Evolutionary conservation across 2,797 vertebrate genomes (phyloP).

Genomic region (Xenops minutus): DNA sequence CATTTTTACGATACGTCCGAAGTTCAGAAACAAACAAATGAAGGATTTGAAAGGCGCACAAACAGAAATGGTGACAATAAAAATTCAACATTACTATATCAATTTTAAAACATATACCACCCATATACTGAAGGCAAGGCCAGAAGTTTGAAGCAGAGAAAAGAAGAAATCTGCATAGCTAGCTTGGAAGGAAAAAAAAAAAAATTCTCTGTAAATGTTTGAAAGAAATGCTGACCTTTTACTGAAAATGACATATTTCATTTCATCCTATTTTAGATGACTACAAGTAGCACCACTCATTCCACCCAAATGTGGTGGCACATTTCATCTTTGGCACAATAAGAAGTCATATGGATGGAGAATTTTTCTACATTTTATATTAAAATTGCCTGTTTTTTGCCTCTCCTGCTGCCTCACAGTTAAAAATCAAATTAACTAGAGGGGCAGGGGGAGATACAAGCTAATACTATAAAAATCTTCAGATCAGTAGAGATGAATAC

Average conservation of each 20-base stretch:
- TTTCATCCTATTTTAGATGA: background rate
- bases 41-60: slow-evolving; percentile 85
- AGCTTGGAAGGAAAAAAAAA: background rate
- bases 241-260: background rate
- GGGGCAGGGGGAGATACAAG: background rate
- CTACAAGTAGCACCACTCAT: background rate
- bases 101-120: slow-evolving; percentile 82
- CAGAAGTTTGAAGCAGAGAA: slow-evolving; percentile 73
- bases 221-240: slow-evolving; percentile 5
- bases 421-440: background rate
- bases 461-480: background rate
- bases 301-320: background rate
- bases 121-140: slow-evolving; percentile 76
- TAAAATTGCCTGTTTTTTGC: background rate
- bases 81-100: slow-evolving; percentile 87
- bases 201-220: background rate
- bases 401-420: background rate
- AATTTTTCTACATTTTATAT: background rate
- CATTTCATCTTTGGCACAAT: background rate
- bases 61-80: slow-evolving; percentile 87
- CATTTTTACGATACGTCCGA: slow-evolving; percentile 90
- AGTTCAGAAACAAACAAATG: slow-evolving; percentile 88
- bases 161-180: background rate
- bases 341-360: background rate
- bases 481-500: background rate